Evolutionary conservation across 1,140 invertebrate species (phyloP).

Genomic region (Caenorhabditis inopinata): DNA sequence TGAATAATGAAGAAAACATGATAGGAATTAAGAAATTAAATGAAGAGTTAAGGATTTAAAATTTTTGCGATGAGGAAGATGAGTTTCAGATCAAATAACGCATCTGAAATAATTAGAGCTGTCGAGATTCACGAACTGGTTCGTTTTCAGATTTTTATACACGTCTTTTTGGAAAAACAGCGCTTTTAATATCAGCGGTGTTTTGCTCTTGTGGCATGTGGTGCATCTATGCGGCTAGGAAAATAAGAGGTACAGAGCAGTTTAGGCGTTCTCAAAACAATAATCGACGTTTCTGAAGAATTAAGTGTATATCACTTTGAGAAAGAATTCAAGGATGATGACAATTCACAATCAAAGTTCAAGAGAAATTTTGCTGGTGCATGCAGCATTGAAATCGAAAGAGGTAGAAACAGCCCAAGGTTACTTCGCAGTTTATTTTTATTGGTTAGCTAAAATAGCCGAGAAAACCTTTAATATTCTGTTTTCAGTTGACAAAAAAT

Average conservation of each 20-base stretch:
- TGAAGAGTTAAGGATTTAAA: background rate
- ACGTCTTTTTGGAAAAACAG: background rate
- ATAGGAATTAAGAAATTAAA: background rate
- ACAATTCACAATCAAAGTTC: background rate
- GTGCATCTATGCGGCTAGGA: background rate
- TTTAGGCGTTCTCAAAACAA: background rate
- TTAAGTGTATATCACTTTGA: background rate
- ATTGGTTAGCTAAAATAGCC: too few species aligned
- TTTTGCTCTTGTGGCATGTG: background rate
- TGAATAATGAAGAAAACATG: too few species aligned
- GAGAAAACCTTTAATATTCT: too few species aligned
- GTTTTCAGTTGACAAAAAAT: background rate
- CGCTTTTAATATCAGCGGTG: background rate
- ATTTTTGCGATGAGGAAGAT: background rate
- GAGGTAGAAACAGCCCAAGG: too few species aligned
- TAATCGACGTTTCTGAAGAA: slow-evolving; percentile 7
- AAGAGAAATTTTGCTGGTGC: background rate
- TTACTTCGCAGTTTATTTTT: too few species aligned
- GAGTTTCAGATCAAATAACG: background rate
- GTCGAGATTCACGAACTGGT: background rate
- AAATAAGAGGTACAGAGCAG: background rate
- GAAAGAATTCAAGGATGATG: background rate
- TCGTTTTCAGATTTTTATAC: background rate
- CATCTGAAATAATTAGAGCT: background rate
- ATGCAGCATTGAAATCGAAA: background rate